phyloP scores from a whole-genome alignment of 1,140 invertebrate genomes.

The Macrocentrus cingulum region DNA sequence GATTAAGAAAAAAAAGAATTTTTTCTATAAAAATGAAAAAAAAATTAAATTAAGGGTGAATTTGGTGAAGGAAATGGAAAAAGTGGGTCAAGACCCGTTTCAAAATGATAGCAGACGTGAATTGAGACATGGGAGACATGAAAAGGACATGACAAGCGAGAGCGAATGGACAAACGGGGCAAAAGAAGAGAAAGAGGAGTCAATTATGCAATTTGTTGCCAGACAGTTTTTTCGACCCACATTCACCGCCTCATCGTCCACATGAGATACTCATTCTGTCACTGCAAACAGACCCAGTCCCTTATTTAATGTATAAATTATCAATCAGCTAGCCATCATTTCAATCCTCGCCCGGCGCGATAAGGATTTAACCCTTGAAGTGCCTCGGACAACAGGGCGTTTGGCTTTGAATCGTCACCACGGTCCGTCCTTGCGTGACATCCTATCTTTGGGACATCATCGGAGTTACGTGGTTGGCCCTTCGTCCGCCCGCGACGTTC shows the following conservation, averaged over 20 bases:
- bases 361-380: too few relatives aligned
- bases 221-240: constrained; percentile 3
- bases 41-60: too few relatives aligned
- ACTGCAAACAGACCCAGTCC: background rate
- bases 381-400: too few relatives aligned
- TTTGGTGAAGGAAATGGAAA: too few relatives aligned
- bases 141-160: too few relatives aligned
- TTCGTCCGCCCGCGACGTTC: background rate
- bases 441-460: background rate
- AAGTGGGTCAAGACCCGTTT: background rate
- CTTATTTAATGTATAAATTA: background rate
- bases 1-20: too few relatives aligned
- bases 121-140: background rate
- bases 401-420: background rate
- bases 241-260: background rate
- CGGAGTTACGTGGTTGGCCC: background rate
- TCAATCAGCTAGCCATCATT: too few relatives aligned
- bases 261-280: background rate
- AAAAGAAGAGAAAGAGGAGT: background rate
- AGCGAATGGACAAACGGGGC: too few relatives aligned
- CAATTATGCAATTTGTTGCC: constrained; percentile 4
- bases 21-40: too few relatives aligned
- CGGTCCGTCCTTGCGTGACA: background rate
- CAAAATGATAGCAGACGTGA: too few relatives aligned
- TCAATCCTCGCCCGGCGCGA: too few relatives aligned